Percentiles rank a stretch among this genome's conserved stretches.
These are phyloP conservation scores for Abramis brama DNA, from an alignment of 2,113 vertebrate genomes.

Conservation along the genomic window DNA sequence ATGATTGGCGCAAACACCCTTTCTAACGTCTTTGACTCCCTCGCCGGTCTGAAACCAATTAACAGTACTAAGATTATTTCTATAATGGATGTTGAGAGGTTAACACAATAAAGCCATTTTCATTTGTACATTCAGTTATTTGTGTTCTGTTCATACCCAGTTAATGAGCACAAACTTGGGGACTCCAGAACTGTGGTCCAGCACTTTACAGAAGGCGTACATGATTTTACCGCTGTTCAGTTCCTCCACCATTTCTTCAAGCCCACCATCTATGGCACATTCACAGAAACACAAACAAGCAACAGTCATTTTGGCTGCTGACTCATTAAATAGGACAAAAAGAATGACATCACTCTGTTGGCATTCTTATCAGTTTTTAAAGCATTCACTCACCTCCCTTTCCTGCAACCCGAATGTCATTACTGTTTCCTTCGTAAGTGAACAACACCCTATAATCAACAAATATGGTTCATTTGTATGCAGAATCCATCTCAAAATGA, in stretches of 20 bases:
- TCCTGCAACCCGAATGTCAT: conserved; percentile 84
- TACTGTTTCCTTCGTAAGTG: conserved; percentile 94
- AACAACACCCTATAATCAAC: conserved; percentile 84
- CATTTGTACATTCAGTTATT: not conserved
- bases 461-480: not conserved
- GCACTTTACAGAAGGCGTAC: conserved; percentile 94
- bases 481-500: not conserved
- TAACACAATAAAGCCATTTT: not conserved
- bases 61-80: conserved; percentile 23
- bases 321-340: not conserved
- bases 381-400: conserved; percentile 80
- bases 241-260: conserved; percentile 94
- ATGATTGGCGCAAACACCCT: conserved; percentile 90
- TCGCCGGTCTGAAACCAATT: conserved; percentile 68
- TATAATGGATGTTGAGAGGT: not conserved
- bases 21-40: conserved; percentile 81
- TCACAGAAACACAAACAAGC: not conserved
- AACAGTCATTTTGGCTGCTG: not conserved
- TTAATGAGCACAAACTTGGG: conserved; percentile 95
- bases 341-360: conserved; percentile 17
- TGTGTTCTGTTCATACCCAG: conserved; percentile 82
- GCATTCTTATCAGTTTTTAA: not conserved
- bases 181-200: conserved; percentile 89
- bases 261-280: conserved; percentile 80
- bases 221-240: conserved; percentile 95